Conservation (phyloP, 2,888 invertebrate species). For the Scaptomyza tumidula region DNA sequence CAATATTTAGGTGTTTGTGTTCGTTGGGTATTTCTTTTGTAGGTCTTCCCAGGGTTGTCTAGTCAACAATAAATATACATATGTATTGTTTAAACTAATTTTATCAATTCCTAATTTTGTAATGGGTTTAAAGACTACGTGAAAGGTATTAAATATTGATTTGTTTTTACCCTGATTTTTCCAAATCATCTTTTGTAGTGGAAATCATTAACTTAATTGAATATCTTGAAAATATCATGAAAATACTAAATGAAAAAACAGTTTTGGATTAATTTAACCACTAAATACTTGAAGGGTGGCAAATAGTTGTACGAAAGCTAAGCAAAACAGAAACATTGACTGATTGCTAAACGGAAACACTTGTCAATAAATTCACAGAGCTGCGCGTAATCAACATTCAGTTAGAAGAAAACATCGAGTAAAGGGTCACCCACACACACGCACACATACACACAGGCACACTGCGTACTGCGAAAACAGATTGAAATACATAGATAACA, state of each 20-base stretch:
- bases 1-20: neutral
- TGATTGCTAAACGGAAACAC: no score
- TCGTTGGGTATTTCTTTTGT: slow-evolving; percentile 34
- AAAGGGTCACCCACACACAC: neutral
- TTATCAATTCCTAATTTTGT: slow-evolving; percentile 16
- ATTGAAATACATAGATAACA: neutral
- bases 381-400: neutral
- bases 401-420: neutral
- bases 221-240: no score
- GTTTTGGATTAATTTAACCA: neutral
- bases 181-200: neutral
- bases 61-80: neutral
- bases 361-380: neutral
- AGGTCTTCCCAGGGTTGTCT: slow-evolving; percentile 1
- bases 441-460: slow-evolving; percentile 1
- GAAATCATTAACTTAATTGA: no score
- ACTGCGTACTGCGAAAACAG: neutral
- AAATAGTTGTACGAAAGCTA: no score
- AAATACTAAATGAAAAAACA: no score
- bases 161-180: neutral
- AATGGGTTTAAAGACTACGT: slow-evolving; percentile 1
- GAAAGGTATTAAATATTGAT: neutral
- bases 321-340: no score
- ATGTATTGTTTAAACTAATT: neutral
- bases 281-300: neutral